Percentiles rank a stretch among this genome's conserved stretches.
phyloP scores from a whole-genome alignment of 1,140 invertebrate species.

The Eubasilissa regina region DNA sequence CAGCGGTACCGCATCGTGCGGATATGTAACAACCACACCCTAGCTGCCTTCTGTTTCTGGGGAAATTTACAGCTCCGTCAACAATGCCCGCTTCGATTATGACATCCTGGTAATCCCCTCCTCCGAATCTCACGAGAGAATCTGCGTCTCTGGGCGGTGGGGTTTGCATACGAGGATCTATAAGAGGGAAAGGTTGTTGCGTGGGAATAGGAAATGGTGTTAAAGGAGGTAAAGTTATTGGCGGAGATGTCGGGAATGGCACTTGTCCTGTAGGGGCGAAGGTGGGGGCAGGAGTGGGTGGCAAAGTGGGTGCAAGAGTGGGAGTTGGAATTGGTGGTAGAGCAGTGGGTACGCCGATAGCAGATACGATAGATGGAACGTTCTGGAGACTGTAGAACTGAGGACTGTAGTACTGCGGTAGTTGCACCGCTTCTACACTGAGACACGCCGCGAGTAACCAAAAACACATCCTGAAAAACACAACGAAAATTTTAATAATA shows the following conservation, averaged over 20 bases:
- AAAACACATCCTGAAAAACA: constrained; percentile 66
- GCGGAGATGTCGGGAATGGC: constrained; percentile 63
- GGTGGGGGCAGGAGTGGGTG: constrained; percentile 40
- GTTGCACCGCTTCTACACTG: constrained; percentile 64
- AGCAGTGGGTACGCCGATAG: constrained; percentile 57
- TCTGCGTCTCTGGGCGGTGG: constrained; percentile 64
- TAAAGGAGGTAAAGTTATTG: constrained; percentile 65
- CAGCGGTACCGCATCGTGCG: constrained; percentile 63
- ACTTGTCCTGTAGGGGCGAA: constrained; percentile 61
- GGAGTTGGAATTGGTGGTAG: background rate
- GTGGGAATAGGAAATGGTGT: constrained; percentile 62
- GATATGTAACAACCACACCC: constrained; percentile 65
- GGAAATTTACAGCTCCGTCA: constrained; percentile 57
- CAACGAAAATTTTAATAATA: no score
- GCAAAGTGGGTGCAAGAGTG: background rate
- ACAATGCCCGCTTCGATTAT: constrained; percentile 47
- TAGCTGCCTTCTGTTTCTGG: constrained; percentile 62
- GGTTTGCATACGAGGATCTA: constrained; percentile 64
- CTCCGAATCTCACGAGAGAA: constrained; percentile 46
- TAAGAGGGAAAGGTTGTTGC: constrained; percentile 59
- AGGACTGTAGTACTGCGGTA: constrained; percentile 54
- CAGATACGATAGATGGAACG: constrained; percentile 56
- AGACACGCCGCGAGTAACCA: constrained; percentile 70
- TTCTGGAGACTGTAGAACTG: constrained; percentile 58
- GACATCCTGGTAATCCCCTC: constrained; percentile 49